Evolutionary conservation across 2,797 vertebrate genomes (phyloP).

Genomic region (Hoplostethus atlanticus): DNA sequence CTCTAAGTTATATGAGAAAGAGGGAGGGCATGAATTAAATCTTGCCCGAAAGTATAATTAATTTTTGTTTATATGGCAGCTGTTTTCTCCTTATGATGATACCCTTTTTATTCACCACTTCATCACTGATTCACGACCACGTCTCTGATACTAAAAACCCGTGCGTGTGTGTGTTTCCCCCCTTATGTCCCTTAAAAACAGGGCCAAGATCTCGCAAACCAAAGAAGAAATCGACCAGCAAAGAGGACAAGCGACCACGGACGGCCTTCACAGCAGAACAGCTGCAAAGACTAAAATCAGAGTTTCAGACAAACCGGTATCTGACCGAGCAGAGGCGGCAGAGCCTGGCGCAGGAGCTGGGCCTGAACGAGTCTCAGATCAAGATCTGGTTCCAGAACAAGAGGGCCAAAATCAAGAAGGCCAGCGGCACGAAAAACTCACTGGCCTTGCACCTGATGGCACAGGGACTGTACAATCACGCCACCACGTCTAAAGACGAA

Average conservation of each 20-base stretch:
- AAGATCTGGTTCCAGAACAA: slow-evolving; percentile 99
- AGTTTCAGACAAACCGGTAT: slow-evolving; percentile 95
- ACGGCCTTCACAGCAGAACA: slow-evolving; percentile 96
- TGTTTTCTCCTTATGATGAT: too few species aligned
- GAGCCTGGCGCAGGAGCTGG: slow-evolving; percentile 93
- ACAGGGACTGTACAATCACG: slow-evolving; percentile 96
- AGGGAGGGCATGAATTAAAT: too few species aligned
- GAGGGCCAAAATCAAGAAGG: slow-evolving; percentile 96
- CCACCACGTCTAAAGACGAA: slow-evolving; percentile 93
- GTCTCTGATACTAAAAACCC: slow-evolving; percentile 31
- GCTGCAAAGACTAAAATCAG: slow-evolving; percentile 93
- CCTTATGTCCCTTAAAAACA: slow-evolving; percentile 57
- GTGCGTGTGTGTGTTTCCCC: slow-evolving; percentile 23
- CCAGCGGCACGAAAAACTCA: slow-evolving; percentile 89
- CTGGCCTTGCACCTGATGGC: slow-evolving; percentile 96
- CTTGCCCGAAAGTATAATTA: too few species aligned
- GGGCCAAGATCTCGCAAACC: slow-evolving; percentile 97
- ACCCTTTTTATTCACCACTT: too few species aligned
- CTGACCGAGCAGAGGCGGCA: slow-evolving; percentile 94
- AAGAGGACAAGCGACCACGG: slow-evolving; percentile 95
- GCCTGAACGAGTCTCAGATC: slow-evolving; percentile 95
- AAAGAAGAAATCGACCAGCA: slow-evolving; percentile 96
- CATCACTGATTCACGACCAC: not conserved
- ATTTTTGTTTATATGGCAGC: too few species aligned
- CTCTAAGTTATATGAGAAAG: too few species aligned